phyloP scores from a whole-genome alignment of 2,797 vertebrate species.

The Glyptemys insculpta region DNA sequence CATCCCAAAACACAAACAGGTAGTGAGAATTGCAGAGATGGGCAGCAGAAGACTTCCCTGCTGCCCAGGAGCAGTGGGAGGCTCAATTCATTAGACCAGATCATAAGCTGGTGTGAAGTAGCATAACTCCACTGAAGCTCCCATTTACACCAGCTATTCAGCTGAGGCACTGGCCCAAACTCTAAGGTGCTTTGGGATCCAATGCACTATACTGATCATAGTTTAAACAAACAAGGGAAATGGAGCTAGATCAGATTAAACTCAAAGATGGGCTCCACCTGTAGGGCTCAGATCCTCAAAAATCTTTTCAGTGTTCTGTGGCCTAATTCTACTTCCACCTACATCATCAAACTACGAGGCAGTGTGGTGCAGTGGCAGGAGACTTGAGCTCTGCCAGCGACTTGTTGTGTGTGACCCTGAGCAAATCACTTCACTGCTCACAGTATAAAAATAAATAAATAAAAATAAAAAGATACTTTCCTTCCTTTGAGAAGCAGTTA shows the following conservation, averaged over 20 bases:
- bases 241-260: neutral
- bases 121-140: accelerated
- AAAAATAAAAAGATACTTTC: accelerated
- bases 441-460: too few relatives aligned
- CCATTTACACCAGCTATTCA: neutral
- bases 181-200: neutral
- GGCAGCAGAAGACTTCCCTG: too few relatives aligned
- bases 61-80: neutral
- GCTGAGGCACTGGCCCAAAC: neutral
- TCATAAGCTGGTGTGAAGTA: too few relatives aligned
- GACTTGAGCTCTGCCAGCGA: neutral
- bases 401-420: neutral
- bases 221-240: neutral
- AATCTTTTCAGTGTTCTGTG: neutral
- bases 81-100: neutral
- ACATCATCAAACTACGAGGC: neutral
- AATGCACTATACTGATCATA: neutral
- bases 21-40: neutral
- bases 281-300: neutral
- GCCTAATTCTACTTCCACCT: neutral
- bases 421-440: neutral
- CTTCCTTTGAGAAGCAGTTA: neutral
- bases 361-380: neutral
- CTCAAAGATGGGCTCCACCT: neutral
- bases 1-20: neutral